Evolutionary conservation across 92 coral and sea anemone genomes (phyloP).

Genomic region (Muricea muricata): DNA sequence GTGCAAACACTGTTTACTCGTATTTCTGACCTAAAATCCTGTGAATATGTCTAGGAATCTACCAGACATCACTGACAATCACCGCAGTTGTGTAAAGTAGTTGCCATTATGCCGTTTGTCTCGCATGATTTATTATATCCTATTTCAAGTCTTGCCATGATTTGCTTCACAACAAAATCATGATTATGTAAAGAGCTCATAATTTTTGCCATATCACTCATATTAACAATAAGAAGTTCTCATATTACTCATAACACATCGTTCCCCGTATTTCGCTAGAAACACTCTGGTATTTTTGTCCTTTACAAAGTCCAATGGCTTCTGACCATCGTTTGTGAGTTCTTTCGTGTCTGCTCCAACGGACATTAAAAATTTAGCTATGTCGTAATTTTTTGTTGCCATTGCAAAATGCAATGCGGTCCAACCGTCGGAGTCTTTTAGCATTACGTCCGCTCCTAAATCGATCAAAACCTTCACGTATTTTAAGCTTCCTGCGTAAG

Average conservation of each 20-base stretch:
- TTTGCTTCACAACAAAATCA: too few species aligned
- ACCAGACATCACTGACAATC: too few species aligned
- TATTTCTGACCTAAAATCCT: too few species aligned
- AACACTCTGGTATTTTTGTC: conserved; percentile 61
- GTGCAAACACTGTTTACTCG: too few species aligned
- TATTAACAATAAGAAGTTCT: conserved; percentile 28
- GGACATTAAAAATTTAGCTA: conserved; percentile 75
- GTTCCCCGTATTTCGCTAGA: conserved; percentile 59
- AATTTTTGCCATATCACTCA: background rate
- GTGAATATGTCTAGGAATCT: too few species aligned
- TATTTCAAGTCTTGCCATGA: too few species aligned
- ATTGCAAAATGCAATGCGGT: conserved; percentile 90
- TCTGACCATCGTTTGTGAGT: conserved; percentile 73
- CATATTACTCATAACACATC: conserved; percentile 47
- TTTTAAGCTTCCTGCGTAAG: conserved; percentile 79
- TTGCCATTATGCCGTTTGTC: too few species aligned
- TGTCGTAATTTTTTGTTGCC: conserved; percentile 79
- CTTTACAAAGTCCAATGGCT: conserved; percentile 74
- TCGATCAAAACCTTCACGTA: conserved; percentile 49
- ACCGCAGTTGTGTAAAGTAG: too few species aligned
- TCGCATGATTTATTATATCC: too few species aligned
- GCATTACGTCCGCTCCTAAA: background rate
- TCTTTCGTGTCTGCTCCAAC: conserved; percentile 73
- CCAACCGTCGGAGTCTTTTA: conserved; percentile 85
- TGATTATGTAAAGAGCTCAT: too few species aligned